Evolutionary conservation across 2,797 vertebrate genomes (phyloP), one percentile per base, ranked within the genome.

Genomic region (Cuniculus paca): DNA sequence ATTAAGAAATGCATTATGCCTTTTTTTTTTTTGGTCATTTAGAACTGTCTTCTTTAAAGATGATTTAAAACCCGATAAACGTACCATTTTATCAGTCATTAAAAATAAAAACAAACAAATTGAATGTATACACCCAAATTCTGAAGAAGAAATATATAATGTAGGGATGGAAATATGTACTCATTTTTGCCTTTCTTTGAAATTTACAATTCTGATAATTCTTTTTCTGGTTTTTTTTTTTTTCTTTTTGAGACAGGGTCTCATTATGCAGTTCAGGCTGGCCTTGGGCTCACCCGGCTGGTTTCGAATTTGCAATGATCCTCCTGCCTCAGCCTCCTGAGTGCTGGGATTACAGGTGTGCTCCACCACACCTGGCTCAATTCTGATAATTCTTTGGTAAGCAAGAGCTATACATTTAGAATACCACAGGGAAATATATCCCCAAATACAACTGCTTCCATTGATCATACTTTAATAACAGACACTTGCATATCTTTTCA

Each of bases 371-470:
- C n/a, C n/a, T n/a, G n/a, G n/a, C n/a, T n/a, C 92, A 91, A 95
- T 92, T 97, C n/a, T 93, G 95, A 81, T 79, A 92, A 96, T 92
- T 97, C 36, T 95, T 96, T 63, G 17, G 36, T 92, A 96, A 96
- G 61, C 91, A 97, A 88, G 77, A 61, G 26, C 34, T 81, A n/a
- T 70, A 94, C 93, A 97, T 95, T 97, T 98, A 96, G 70, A 96
- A 80, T 80, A 22, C 63, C 89, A 96, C 79, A 95, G 95, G 97
- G 91, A 96, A 97, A 83, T 39, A 70, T 36, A 58, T 94, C 4
- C 54, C 39, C 60, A 36, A 9, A 6, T 42, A 24, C 88, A 80
- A 82, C 92, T 93, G 74, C 45, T 39, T 56, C 3, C 68, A 58
- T 11, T 48, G n/a, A 31, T 86, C 68, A 74, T 17, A 54, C 4